Percentiles rank a stretch among this genome's conserved stretches.
Conservation (phyloP, 2,888 invertebrate genomes). For the Scaptomyza parva region DNA sequence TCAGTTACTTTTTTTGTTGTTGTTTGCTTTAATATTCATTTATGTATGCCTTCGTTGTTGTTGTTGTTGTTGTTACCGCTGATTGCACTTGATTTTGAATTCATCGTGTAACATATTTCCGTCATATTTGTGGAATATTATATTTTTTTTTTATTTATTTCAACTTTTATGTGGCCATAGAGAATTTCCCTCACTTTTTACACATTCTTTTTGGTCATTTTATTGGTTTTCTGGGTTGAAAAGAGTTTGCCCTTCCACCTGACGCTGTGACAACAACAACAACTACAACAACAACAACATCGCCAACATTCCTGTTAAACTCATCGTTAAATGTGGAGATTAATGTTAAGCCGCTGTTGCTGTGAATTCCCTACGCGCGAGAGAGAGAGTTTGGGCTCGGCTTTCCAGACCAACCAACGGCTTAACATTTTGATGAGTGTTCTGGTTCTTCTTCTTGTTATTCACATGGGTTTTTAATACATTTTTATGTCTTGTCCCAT, state of each 20-base stretch:
- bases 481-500: constrained; percentile 26
- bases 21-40: constrained; percentile 45
- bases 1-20: constrained; percentile 30
- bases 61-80: constrained; percentile 28
- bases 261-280: constrained; percentile 22
- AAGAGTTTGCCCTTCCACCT: constrained; percentile 37
- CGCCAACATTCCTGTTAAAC: constrained; percentile 41
- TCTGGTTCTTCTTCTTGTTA: constrained; percentile 28
- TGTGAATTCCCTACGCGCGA: background rate
- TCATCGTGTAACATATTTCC: constrained; percentile 20
- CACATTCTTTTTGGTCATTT: background rate
- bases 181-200: constrained; percentile 9
- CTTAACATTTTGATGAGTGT: constrained; percentile 31
- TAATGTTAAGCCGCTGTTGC: constrained; percentile 53
- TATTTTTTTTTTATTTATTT: constrained; percentile 28
- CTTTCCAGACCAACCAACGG: constrained; percentile 6
- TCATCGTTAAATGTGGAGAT: constrained; percentile 65
- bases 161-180: constrained; percentile 17
- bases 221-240: constrained; percentile 1
- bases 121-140: constrained; percentile 20
- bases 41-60: constrained; percentile 45
- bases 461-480: constrained; percentile 17
- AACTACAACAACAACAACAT: constrained; percentile 7
- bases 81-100: constrained; percentile 52
- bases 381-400: constrained; percentile 8